A percentile compares a stretch with the other conserved stretches of the same genome.
Evolutionary conservation across 53 echinoderm and acorn worm genomes (phyloP).

Genomic region (Echinarachnius parma): DNA sequence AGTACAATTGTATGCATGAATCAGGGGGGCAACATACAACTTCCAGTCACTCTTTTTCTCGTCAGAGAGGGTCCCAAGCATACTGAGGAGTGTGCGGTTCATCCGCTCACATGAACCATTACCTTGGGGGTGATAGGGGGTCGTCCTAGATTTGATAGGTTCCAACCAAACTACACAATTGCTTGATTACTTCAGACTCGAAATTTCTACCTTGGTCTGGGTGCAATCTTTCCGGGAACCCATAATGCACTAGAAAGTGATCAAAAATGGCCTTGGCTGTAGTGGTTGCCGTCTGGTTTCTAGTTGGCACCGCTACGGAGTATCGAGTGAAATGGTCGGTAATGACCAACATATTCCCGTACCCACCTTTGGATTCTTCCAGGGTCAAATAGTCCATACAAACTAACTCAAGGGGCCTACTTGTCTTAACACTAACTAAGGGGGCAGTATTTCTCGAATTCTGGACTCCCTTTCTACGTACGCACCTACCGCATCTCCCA

Average conservation of each 20-base stretch:
- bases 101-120: conserved; percentile 58
- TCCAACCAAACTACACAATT: conserved; percentile 31
- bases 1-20: conserved; percentile 63
- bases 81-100: conserved; percentile 47
- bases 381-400: conserved; percentile 46
- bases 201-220: conserved; percentile 65
- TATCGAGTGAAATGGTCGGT: conserved; percentile 71
- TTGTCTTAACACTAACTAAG: conserved; percentile 17
- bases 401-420: conserved; percentile 31
- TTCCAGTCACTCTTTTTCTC: conserved; percentile 55
- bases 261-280: conserved; percentile 56
- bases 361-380: conserved; percentile 39
- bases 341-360: conserved; percentile 46
- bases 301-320: conserved; percentile 46
- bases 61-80: conserved; percentile 39
- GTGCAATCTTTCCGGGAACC: conserved; percentile 58
- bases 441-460: conserved; percentile 7
- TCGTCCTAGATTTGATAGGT: conserved; percentile 41
- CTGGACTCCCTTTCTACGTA: not conserved
- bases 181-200: conserved; percentile 39
- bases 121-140: conserved; percentile 59
- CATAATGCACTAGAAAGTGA: conserved; percentile 60
- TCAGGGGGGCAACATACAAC: conserved; percentile 45
- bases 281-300: conserved; percentile 58
- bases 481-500: conserved; percentile 16